phyloP scores from a whole-genome alignment of 2,797 vertebrate genomes.

The Leucoraja ocellata region DNA sequence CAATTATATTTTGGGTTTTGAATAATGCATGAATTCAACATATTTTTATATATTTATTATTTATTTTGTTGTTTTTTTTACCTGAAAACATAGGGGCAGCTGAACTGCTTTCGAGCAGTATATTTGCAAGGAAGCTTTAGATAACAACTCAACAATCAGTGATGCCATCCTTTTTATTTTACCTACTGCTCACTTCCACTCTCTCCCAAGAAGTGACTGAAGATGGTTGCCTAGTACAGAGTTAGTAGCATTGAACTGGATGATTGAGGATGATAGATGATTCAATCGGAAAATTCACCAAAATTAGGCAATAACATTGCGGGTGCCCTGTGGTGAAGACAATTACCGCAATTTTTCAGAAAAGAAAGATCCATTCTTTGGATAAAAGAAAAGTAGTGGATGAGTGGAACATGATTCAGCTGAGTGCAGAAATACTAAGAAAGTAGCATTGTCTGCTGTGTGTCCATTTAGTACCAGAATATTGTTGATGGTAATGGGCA shows the following conservation, averaged over 20 bases:
- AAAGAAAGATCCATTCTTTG: not conserved
- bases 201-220: not conserved
- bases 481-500: no score
- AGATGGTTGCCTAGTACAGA: not conserved
- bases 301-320: not conserved
- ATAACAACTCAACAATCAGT: not conserved
- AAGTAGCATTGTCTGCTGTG: not conserved
- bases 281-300: not conserved
- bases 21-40: not conserved
- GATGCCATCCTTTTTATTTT: not conserved
- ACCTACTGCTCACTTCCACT: not conserved
- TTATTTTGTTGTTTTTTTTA: not conserved
- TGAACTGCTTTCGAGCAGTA: not conserved
- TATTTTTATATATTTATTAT: not conserved
- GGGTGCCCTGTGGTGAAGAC: constrained; percentile 1
- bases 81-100: not conserved
- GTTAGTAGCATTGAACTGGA: not conserved
- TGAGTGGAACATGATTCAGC: not conserved
- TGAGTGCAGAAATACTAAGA: not conserved
- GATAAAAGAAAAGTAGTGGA: not conserved
- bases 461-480: not conserved
- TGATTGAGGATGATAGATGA: not conserved
- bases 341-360: not conserved
- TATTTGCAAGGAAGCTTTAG: not conserved
- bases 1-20: not conserved